Base-by-base conservation (phyloP, 2,888 invertebrate species). In the Chymomyza procnemis region DNA sequence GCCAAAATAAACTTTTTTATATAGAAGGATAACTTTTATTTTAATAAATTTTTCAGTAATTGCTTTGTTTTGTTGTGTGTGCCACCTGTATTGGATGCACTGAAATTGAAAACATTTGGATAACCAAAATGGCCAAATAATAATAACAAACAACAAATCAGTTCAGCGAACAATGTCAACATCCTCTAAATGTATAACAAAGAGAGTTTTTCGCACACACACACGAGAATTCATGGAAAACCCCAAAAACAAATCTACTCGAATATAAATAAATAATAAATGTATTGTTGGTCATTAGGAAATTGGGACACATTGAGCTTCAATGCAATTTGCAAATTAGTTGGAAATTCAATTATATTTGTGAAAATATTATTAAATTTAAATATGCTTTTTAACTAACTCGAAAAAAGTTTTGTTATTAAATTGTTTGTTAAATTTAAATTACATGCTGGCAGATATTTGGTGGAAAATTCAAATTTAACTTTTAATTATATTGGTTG, bases 11-110 rank as follows among this genome's bases (percentile, higher is more conserved):
- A n/a, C n/a, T n/a, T n/a, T n/a, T n/a, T n/a, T n/a, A n/a, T n/a
- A n/a, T n/a, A n/a, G n/a, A n/a, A n/a, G n/a, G n/a, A n/a, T n/a
- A n/a, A n/a, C n/a, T n/a, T n/a, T n/a, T n/a, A 3, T 21, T 26
- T 62, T 67, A 66, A 75, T 78, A 78, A 76, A n/a, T n/a, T n/a
- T 76, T 78, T 74, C 72, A 71, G 19, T 54, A 14, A n/a, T 14
- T 19, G 54, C 21, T 16, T 4, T 30, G 30, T 30, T 30, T 16
- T 14, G 21, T 54, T 55, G 55, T 26, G 14, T 55, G 26, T 22
- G 12, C 4, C 54, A 16, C 14, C 14, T 22, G 19, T 2, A 4
- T 26, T 55, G 55, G 3, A 55, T 19, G 54, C 4, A 55, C 4
- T n/a, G 19, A 52, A 52, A 52, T n/a, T 52, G 19, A 52, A 52